phyloP scores from a whole-genome alignment of 2,113 vertebrate genomes.

The Python bivittatus region DNA sequence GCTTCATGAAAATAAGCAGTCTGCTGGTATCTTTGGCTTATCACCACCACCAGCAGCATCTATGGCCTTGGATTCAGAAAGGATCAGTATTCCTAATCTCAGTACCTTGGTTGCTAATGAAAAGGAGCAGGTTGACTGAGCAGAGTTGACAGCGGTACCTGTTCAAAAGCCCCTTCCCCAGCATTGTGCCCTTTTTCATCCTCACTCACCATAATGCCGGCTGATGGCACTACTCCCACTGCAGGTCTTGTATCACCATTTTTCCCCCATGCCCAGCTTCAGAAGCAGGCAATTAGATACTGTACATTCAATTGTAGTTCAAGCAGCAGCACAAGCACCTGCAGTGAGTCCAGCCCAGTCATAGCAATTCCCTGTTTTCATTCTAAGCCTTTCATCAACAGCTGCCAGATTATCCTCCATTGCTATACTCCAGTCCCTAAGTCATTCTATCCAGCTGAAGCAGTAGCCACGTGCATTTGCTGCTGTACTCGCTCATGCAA shows the following conservation, averaged over 20 bases:
- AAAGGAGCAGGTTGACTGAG: background rate
- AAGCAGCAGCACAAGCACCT: background rate
- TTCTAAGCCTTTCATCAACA: background rate
- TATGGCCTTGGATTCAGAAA: background rate
- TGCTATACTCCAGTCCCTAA: background rate
- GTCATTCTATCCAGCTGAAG: background rate
- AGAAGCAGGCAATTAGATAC: background rate
- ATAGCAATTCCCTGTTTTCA: background rate
- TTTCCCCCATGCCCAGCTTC: background rate
- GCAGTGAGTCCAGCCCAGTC: background rate
- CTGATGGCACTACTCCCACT: background rate
- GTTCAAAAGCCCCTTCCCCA: background rate
- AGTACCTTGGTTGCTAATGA: background rate
- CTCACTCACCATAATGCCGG: background rate
- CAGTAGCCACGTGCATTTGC: background rate
- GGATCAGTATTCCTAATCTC: background rate
- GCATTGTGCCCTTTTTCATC: too few species aligned
- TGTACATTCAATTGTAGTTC: background rate
- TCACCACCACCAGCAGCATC: background rate
- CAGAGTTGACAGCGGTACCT: too few species aligned
- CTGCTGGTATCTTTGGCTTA: background rate
- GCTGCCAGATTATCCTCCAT: background rate
- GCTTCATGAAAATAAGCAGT: background rate
- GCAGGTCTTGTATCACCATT: background rate
- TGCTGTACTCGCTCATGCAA: too few species aligned